These are phyloP conservation scores for Cygnus olor DNA, from an alignment of 2,797 vertebrate species.

Conservation along the genomic window DNA sequence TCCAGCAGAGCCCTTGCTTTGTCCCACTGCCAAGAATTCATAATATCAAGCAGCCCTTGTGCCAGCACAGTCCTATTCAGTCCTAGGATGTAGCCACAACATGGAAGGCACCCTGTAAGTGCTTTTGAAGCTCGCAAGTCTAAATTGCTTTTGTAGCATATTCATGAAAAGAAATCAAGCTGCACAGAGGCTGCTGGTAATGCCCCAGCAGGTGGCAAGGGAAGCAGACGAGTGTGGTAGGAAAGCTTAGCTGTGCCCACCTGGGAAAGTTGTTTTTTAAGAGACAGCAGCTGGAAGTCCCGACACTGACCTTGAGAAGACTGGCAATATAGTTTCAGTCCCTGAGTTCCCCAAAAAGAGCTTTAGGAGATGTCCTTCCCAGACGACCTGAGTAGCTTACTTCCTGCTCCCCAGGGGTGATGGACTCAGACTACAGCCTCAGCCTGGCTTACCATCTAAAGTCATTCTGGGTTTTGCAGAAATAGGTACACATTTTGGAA, in stretches of 20 bases:
- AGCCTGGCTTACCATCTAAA: neutral
- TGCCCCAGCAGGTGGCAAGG: neutral
- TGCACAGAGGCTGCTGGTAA: neutral
- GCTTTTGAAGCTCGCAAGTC: neutral
- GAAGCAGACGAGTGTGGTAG: accelerated
- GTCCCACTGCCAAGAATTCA: neutral
- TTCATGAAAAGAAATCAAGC: neutral
- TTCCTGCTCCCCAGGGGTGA: neutral
- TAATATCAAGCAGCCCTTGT: neutral
- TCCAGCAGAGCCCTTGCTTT: neutral
- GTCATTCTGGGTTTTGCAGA: neutral
- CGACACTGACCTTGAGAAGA: neutral
- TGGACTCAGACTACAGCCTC: accelerated
- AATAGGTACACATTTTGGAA: neutral
- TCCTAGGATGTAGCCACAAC: neutral
- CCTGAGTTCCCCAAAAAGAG: neutral
- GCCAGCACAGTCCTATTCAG: neutral
- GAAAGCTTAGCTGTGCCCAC: neutral
- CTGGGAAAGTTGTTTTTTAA: neutral
- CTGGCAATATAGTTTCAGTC: neutral
- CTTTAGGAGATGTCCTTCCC: neutral
- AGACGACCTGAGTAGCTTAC: no score
- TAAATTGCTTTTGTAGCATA: neutral
- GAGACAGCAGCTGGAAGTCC: neutral
- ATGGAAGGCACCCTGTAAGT: neutral